A percentile compares a stretch with the other conserved stretches of the same genome.
phyloP scores from a whole-genome alignment of 2,113 vertebrate genomes.

The Hippocampus abdominalis region DNA sequence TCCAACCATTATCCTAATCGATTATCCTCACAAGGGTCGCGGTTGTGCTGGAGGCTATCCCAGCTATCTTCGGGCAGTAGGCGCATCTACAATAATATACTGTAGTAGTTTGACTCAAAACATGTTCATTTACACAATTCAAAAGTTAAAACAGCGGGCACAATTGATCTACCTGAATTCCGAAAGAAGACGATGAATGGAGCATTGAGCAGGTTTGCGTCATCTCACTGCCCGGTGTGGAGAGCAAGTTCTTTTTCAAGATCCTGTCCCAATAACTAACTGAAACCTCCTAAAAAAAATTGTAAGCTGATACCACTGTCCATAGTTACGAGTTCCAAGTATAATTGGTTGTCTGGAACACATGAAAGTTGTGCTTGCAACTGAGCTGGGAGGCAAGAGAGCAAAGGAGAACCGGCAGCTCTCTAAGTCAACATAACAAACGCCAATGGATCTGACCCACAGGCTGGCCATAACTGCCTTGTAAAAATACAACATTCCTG shows the following conservation, averaged over 20 bases:
- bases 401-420: too few relatives aligned
- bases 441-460: background rate
- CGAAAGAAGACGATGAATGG: too few relatives aligned
- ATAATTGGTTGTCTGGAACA: background rate
- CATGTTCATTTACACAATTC: background rate
- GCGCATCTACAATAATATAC: background rate
- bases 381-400: too few relatives aligned
- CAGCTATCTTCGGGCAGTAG: too few relatives aligned
- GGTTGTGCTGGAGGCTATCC: too few relatives aligned
- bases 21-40: too few relatives aligned
- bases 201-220: too few relatives aligned
- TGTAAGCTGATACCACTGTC: background rate
- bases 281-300: background rate
- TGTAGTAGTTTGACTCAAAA: background rate
- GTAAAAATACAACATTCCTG: background rate
- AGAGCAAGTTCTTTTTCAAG: background rate
- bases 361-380: too few relatives aligned
- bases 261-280: background rate
- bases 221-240: too few relatives aligned
- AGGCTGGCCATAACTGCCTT: background rate
- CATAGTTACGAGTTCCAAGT: background rate
- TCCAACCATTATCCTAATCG: too few relatives aligned
- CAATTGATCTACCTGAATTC: background rate
- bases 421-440: too few relatives aligned
- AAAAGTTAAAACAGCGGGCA: background rate